Evolutionary conservation across 1,140 invertebrate genomes (phyloP), one percentile per base, ranked within the genome.

Genomic region (Cyphomyrmex costatus): DNA sequence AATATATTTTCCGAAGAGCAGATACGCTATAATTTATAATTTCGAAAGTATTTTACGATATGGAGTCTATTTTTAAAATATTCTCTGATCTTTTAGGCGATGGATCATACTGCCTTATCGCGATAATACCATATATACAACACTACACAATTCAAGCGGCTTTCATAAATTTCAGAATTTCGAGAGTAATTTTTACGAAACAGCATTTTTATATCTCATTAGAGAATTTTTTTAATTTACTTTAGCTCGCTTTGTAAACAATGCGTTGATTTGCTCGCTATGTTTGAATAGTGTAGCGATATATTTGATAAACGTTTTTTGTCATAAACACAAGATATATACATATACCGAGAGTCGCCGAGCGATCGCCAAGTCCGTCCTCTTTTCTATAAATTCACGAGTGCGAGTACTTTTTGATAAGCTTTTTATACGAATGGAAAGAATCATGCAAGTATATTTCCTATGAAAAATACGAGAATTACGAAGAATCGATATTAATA

Each of bases 371-470:
- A 19, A 61, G 30, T 36, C 36, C 19, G 61, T 84, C 85, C 33
- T 63, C 27, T 87, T 87, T 86, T 88, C 4, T 42, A 65, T 33
- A 68, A 74, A 87, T 42, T 33, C 42, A 49, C 46, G 24, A 66
- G 51, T 24, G 36, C 19, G 60, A 70, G n/a, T n/a, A n/a, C 42
- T 56, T 80, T 89, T 89, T 80, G 60, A 58, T 58, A 58, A 86
- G 36, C 19, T 70, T 88, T 88, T 86, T 88, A 65, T 76, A 86
- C 21, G 7, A 68, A 6, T 42, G 46, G 60, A 30, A n/a, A 70
- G 21, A 82, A 86, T 10, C 16, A 60, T 2, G 24, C n/a, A 21
- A 49, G 5, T 46, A 51, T 49, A 36, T 51, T 74, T 68, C 49
- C 16, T 73, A 27, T 79, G 42, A 51, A 49, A 36, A 24, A 61